Evolutionary conservation across 2,888 invertebrate genomes (phyloP).

Genomic region (Sesia apiformis): DNA sequence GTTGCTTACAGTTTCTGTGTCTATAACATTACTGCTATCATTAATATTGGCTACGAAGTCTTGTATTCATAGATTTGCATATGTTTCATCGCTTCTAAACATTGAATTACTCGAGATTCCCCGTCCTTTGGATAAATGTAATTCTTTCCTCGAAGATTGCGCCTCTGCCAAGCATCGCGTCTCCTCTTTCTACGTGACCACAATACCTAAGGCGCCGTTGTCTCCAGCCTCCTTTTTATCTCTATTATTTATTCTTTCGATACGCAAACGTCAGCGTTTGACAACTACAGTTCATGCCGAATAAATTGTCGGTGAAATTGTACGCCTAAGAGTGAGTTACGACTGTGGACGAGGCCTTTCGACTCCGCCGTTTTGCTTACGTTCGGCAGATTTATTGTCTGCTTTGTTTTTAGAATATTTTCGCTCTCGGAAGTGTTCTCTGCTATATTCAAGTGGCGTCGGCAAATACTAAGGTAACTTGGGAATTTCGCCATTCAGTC

Average conservation of each 20-base stretch:
- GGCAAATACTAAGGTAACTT: no score
- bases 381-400: constrained; percentile 50
- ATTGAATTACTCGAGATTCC: constrained; percentile 67
- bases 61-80: constrained; percentile 10
- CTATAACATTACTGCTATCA: constrained; percentile 1
- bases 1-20: constrained; percentile 1
- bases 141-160: constrained; percentile 67
- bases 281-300: constrained; percentile 68
- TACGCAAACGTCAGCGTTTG: constrained; percentile 66
- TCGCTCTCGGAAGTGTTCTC: constrained; percentile 17
- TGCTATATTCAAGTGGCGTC: no score
- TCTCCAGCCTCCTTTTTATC: constrained; percentile 55
- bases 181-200: constrained; percentile 50
- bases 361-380: constrained; percentile 40
- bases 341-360: constrained; percentile 50
- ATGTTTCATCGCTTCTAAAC: constrained; percentile 44
- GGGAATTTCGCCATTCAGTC: no score
- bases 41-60: neutral
- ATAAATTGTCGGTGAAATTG: constrained; percentile 66
- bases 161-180: constrained; percentile 48
- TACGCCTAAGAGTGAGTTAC: constrained; percentile 60
- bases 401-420: constrained; percentile 46
- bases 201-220: constrained; percentile 50
- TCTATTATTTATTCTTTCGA: constrained; percentile 67
- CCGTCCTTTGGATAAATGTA: constrained; percentile 64